These are phyloP conservation scores for Eucidaris tribuloides DNA, from an alignment of 35 echinoderm and acorn worm genomes.

Conservation along the genomic window DNA sequence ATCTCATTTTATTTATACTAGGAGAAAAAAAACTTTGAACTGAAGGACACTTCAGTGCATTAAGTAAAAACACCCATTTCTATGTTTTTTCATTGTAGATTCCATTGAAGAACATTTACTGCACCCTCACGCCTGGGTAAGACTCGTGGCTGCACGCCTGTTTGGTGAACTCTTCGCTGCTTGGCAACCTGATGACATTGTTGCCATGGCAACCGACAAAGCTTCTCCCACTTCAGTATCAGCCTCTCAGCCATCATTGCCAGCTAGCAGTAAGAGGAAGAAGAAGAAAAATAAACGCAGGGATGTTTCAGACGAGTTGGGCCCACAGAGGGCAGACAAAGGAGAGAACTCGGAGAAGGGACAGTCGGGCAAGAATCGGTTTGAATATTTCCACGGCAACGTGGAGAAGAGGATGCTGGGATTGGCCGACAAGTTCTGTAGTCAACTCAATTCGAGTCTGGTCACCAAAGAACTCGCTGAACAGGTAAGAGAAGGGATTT, in stretches of 20 bases:
- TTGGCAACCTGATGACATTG: constrained; percentile 60
- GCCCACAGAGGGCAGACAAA: no score
- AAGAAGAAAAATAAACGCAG: constrained; percentile 5
- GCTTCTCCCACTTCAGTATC: neutral
- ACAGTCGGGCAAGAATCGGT: neutral
- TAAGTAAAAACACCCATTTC: no score
- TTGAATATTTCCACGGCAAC: constrained; percentile 33
- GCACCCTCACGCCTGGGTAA: constrained; percentile 82
- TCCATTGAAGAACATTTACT: constrained; percentile 76
- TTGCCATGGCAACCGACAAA: neutral
- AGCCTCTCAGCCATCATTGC: neutral
- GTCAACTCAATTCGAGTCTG: constrained; percentile 65
- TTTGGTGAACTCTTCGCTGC: constrained; percentile 88
- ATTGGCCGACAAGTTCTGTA: constrained; percentile 73
- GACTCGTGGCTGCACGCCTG: constrained; percentile 67
- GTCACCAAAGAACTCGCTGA: constrained; percentile 59
- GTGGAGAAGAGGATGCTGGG: constrained; percentile 37
- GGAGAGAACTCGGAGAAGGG: neutral
- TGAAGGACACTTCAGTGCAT: no score
- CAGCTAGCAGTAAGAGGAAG: neutral
- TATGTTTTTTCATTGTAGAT: constrained; percentile 15
- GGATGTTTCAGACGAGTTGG: no score
- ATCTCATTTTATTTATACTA: no score
- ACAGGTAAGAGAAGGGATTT: constrained; percentile 76
- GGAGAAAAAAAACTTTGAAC: no score